Base-by-base conservation (phyloP, 2,113 vertebrate species). In the Equus przewalskii region DNA sequence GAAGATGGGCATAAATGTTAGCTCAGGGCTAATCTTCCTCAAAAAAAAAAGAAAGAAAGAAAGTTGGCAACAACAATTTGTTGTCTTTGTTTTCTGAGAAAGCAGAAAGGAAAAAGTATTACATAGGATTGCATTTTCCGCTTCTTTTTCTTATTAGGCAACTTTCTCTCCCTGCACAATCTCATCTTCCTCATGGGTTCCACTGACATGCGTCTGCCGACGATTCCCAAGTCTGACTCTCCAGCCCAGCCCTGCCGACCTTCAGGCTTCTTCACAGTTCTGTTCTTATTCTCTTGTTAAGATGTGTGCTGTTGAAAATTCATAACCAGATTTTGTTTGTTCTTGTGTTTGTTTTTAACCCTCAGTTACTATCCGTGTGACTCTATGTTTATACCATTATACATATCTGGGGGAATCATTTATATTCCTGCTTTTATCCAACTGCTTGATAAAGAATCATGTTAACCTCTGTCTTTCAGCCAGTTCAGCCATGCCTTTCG, bases 11-110 rank as follows among this genome's bases (percentile, higher is more conserved):
- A 41, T 41, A 41, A 41, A 41, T 41, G 36, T 41, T 41, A 41
- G 36, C 36, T 41, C 36, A 41, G 36, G 36, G 36, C 36, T 41
- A 41, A 41, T 41, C 36, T 41, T 41, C 36, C 36, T 41, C 36
- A 41, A 41, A 41, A 41, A 36, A 41, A 41, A 41, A 41, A 41
- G 36, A 41, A 41, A 41, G 36, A 41, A 54, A 54, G 12, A 54
- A 81, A 54, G 24, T 12, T 81, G 51, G 19, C 51, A 70, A 62
- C 33, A 22, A 80, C 67, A n/a, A 54, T 12, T 85, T 78, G 58
- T 75, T 56, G 69, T 36, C 33, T 93, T 96, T 60, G n/a, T 89
- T 89, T 96, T 67, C 73, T 87, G 49, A 94, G 44, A 90, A 84
- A 85, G 79, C 33, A 93, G 49, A 84, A 78, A 69, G 18, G 73